Evolutionary conservation across 2,113 vertebrate species (phyloP).

Genomic region (Pampusana beccarii): DNA sequence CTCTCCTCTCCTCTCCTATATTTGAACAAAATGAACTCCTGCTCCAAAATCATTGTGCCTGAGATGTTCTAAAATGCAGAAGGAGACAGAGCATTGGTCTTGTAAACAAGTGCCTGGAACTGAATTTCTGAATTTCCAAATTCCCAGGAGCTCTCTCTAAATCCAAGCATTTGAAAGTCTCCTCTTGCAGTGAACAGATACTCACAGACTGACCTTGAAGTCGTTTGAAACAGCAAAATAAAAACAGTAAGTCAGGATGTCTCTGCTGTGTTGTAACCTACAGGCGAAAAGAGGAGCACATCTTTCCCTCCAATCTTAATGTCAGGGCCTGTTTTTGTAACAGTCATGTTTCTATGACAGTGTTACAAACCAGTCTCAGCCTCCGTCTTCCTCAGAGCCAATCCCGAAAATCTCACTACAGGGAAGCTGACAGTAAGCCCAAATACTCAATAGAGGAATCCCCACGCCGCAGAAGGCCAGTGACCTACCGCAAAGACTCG

Average conservation of each 20-base stretch:
- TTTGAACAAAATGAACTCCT: not conserved
- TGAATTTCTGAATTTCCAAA: not conserved
- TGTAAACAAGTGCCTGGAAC: not conserved
- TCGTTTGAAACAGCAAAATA: not conserved
- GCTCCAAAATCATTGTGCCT: not conserved
- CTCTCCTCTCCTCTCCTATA: not conserved
- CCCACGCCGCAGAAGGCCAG: rapidly evolving
- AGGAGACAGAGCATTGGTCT: not conserved
- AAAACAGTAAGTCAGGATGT: not conserved
- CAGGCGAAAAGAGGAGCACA: not conserved
- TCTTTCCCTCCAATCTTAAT: not conserved
- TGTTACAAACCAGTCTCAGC: not conserved
- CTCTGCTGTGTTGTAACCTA: not conserved
- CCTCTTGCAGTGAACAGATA: not conserved
- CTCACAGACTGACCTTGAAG: not conserved
- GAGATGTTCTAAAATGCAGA: not conserved
- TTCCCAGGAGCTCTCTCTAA: not conserved
- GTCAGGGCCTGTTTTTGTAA: not conserved
- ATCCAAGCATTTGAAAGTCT: not conserved
- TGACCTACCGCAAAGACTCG: constrained; percentile 80
- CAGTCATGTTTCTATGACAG: rapidly evolving
- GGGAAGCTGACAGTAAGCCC: not conserved
- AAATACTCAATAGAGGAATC: not conserved
- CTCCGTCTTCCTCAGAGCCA: not conserved
- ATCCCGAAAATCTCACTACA: not conserved